These are phyloP conservation scores for Exocentrus adspersus DNA, from an alignment of 2,888 invertebrate genomes.

Conservation along the genomic window DNA sequence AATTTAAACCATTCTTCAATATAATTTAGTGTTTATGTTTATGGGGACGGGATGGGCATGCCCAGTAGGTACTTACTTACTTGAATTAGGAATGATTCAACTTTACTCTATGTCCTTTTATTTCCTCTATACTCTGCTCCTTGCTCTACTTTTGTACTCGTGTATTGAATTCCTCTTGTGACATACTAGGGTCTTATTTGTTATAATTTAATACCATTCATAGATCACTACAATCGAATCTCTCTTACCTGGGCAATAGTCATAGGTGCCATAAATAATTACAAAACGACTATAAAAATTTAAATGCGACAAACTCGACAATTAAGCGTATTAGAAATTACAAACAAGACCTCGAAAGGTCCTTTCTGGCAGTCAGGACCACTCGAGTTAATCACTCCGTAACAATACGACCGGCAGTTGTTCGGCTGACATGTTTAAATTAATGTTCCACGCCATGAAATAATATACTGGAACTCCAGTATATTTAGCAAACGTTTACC, in stretches of 20 bases:
- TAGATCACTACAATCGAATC: conserved; percentile 15
- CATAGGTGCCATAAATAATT: conserved; percentile 48
- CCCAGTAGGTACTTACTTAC: too few relatives aligned
- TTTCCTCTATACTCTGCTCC: too few relatives aligned
- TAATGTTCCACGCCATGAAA: conserved; percentile 60
- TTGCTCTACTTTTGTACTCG: too few relatives aligned
- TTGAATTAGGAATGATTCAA: too few relatives aligned
- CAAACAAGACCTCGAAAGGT: conserved; percentile 57
- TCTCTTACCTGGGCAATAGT: conserved; percentile 37
- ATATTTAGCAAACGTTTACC: conserved; percentile 63
- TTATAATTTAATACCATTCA: too few relatives aligned
- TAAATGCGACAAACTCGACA: conserved; percentile 51
- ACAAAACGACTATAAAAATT: conserved; percentile 47
- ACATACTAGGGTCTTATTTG: too few relatives aligned
- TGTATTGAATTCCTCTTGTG: too few relatives aligned
- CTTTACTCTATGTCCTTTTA: too few relatives aligned
- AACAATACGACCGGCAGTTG: conserved; percentile 56
- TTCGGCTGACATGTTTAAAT: conserved; percentile 58
- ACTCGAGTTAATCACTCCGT: conserved; percentile 57
- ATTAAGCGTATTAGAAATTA: conserved; percentile 61
- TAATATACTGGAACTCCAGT: conserved; percentile 59
- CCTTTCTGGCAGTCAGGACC: conserved; percentile 46
- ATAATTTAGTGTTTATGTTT: too few relatives aligned
- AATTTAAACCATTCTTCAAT: too few relatives aligned
- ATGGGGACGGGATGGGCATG: too few relatives aligned